Evolutionary conservation across 2,888 invertebrate species (phyloP).

Genomic region (Nycteola revayana): DNA sequence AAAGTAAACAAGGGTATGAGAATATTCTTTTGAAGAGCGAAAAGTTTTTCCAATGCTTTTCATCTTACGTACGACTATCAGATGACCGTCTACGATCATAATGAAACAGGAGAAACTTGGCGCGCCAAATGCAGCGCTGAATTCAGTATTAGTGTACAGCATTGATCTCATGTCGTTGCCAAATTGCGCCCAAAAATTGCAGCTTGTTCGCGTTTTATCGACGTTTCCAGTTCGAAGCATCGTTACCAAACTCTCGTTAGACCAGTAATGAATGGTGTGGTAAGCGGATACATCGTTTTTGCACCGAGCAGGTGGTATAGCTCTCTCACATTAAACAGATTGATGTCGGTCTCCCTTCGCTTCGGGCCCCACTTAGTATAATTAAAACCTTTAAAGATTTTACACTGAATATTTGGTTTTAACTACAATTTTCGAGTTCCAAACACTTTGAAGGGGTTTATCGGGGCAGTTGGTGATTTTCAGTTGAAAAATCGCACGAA

Average conservation of each 20-base stretch:
- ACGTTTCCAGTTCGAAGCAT: conserved; percentile 31
- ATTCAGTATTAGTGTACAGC: conserved; percentile 27
- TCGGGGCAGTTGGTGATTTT: conserved; percentile 24
- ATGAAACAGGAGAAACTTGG: conserved; percentile 34
- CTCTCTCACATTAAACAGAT: conserved; percentile 60
- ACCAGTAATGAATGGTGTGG: conserved; percentile 50
- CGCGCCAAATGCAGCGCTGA: conserved; percentile 31
- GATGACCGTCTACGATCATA: background rate
- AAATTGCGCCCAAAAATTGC: conserved; percentile 44
- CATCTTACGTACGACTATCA: background rate
- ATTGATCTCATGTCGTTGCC: conserved; percentile 31
- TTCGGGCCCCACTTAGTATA: conserved; percentile 62
- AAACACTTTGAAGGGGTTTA: conserved; percentile 42
- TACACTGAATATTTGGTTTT: conserved; percentile 50
- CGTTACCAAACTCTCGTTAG: conserved; percentile 34
- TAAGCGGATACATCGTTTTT: conserved; percentile 39
- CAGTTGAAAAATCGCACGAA: conserved; percentile 14
- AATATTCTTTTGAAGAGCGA: no score
- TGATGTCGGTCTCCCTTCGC: conserved; percentile 50
- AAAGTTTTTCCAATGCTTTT: no score
- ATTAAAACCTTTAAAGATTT: conserved; percentile 74
- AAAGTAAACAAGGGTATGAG: no score
- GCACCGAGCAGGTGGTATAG: conserved; percentile 20
- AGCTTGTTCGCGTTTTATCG: conserved; percentile 41
- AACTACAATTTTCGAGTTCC: conserved; percentile 42